Base-by-base conservation (phyloP, 2,888 invertebrate species). In the Dasysyrphus albostriatus region DNA sequence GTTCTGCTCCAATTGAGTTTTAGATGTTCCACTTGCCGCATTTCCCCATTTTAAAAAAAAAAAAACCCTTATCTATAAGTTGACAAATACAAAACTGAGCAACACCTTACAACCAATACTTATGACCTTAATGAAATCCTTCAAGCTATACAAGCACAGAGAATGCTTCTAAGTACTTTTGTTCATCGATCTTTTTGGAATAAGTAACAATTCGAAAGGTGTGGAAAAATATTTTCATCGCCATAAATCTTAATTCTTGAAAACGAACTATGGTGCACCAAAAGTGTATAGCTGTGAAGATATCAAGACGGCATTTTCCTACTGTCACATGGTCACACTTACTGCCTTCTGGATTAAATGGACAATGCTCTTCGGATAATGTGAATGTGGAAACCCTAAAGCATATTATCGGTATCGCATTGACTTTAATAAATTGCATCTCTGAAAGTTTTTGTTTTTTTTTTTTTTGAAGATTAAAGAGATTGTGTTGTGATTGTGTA, bases 221-320 rank as follows among this genome's bases (percentile, higher is more conserved):
- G 87, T 83, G 87, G 87, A 87, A 76, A 85, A 87, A 87, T 87
- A 83, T 87, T 87, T 87, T 87, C 87, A 79, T 87, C 87, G 87
- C 87, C 87, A 87, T 87, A 87, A 87, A 87, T 87, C 87, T 87
- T 87, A 78, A 87, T 87, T 87, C 78, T 8, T 56, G 39, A 79
- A 76, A 44, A n/a, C 47, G 29, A 78, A 69, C 39, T 39, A 32
- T 70, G 65, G 59, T 74, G 69, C 77, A 77, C 49, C 12, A 29
- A 82, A 79, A 70, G 61, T 61, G 39, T 42, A 61, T 16, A 16
- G 34, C 5, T 76, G 67, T 72, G 67, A 81, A 81, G 81, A 56
- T 85, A 85, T 82, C 77, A 82, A 73, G 81, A 77, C 49, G 77
- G 73, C 81, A 85, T 82, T 81, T 77, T 76, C 81, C 44, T 73